phyloP scores from a whole-genome alignment of 2,888 invertebrate genomes.

The Drosophila rubida region DNA sequence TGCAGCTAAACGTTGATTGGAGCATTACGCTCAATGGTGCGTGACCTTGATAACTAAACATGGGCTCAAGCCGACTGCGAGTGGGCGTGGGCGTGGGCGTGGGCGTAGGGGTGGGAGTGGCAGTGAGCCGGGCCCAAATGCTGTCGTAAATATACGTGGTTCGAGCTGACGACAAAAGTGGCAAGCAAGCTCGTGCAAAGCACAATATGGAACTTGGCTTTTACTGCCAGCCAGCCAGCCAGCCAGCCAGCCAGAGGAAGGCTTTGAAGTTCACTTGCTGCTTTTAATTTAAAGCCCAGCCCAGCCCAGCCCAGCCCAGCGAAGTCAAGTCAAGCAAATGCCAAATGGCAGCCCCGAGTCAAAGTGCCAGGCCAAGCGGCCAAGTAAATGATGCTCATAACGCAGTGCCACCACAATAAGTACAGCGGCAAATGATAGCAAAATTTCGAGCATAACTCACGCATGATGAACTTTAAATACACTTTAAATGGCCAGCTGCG shows the following conservation, averaged over 20 bases:
- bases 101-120: not conserved
- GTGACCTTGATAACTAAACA: conserved; percentile 63
- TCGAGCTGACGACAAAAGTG: conserved; percentile 7
- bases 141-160: conserved; percentile 36
- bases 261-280: not conserved
- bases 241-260: no score
- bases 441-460: not conserved
- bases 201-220: conserved; percentile 40
- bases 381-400: conserved; percentile 45
- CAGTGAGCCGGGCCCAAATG: conserved; percentile 14
- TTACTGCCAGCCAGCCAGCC: not conserved
- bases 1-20: conserved; percentile 64
- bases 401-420: conserved; percentile 2
- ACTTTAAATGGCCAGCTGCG: not conserved
- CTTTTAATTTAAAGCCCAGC: conserved; percentile 41
- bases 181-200: conserved; percentile 19
- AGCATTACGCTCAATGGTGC: conserved; percentile 67
- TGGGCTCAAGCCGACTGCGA: conserved; percentile 1
- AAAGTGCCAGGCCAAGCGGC: conserved; percentile 44
- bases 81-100: not conserved
- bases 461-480: conserved; percentile 10
- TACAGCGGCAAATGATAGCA: conserved; percentile 4
- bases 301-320: conserved; percentile 29
- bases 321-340: conserved; percentile 30
- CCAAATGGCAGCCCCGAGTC: conserved; percentile 41